phyloP scores from a whole-genome alignment of 2,113 vertebrate species.

The Apus apus region DNA sequence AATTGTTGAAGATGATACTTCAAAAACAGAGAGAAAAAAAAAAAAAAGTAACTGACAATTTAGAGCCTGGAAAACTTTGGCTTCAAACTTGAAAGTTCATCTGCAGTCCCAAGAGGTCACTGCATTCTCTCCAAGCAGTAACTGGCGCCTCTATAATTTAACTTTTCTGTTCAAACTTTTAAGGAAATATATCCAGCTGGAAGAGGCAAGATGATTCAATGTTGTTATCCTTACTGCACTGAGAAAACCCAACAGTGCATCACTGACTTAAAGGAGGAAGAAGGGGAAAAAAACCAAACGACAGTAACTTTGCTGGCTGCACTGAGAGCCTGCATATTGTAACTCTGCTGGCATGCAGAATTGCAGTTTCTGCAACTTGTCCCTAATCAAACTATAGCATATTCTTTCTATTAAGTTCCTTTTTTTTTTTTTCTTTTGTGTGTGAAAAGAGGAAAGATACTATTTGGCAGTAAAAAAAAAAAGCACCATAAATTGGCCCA shows the following conservation, averaged over 20 bases:
- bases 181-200: neutral
- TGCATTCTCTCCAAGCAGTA: constrained; percentile 25
- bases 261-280: neutral
- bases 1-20: neutral
- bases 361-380: neutral
- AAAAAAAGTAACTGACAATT: neutral
- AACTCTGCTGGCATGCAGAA: constrained; percentile 4
- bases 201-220: constrained; percentile 33
- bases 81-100: constrained; percentile 23
- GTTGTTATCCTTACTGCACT: neutral
- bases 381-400: neutral
- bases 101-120: constrained; percentile 17
- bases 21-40: neutral
- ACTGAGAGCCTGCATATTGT: neutral
- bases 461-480: neutral
- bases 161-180: neutral
- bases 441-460: neutral
- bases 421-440: neutral
- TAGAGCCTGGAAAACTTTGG: constrained; percentile 22
- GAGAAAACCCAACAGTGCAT: neutral
- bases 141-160: constrained; percentile 14
- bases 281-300: neutral
- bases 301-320: neutral
- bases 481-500: neutral
- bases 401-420: neutral